These are phyloP conservation scores for Vanessa atalanta DNA, from an alignment of 1,140 invertebrate species.

Conservation along the genomic window DNA sequence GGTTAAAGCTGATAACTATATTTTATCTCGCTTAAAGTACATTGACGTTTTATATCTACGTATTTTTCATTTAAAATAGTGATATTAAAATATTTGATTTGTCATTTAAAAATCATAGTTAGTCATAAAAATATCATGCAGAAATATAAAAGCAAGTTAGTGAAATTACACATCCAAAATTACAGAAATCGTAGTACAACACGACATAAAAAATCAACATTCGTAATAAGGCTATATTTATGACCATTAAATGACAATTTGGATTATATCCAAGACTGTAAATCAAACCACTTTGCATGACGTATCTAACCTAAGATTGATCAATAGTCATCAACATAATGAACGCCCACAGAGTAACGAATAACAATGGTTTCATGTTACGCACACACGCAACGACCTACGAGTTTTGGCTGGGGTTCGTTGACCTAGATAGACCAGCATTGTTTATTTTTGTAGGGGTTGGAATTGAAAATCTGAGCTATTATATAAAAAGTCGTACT, in stretches of 20 bases:
- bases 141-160: no score
- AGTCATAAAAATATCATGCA: no score
- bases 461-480: conserved; percentile 26
- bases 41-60: no score
- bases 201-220: no score
- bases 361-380: conserved; percentile 1
- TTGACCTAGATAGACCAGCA: conserved; percentile 42
- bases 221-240: background rate
- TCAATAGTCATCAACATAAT: conserved; percentile 59
- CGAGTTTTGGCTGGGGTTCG: conserved; percentile 39
- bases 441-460: conserved; percentile 39
- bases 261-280: conserved; percentile 1
- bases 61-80: no score
- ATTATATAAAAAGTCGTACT: conserved; percentile 6
- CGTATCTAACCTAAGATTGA: conserved; percentile 60
- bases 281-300: conserved; percentile 32
- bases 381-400: conserved; percentile 31
- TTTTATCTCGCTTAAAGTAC: no score
- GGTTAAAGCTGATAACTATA: no score
- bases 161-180: no score
- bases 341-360: conserved; percentile 43
- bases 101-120: no score
- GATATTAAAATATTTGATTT: no score
- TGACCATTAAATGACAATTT: background rate
- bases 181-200: no score